Evolutionary conservation across 2,797 vertebrate species (phyloP).

Genomic region (Orestias chungarensis): DNA sequence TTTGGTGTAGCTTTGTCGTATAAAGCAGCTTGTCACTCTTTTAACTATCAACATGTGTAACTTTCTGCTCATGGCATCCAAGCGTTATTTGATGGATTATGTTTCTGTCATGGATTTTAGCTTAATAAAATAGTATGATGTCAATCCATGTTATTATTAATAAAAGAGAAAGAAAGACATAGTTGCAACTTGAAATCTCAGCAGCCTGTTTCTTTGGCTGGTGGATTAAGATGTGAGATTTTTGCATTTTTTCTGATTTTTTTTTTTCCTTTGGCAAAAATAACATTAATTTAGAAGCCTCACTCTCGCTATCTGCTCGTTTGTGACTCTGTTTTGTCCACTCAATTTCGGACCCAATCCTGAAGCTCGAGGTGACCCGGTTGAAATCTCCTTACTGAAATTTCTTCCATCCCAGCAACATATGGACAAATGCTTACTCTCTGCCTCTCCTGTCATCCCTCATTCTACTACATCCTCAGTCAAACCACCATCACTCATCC

Average conservation of each 20-base stretch:
- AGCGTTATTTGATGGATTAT: slow-evolving; percentile 31
- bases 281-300: slow-evolving; percentile 30
- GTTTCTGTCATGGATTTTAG: slow-evolving; percentile 19
- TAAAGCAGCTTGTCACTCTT: slow-evolving; percentile 32
- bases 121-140: slow-evolving; percentile 1
- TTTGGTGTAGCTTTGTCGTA: slow-evolving; percentile 25
- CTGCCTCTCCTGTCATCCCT: slow-evolving; percentile 68
- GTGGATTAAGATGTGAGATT: slow-evolving; percentile 55
- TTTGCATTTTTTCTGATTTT: slow-evolving; percentile 51
- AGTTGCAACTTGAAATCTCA: slow-evolving; percentile 26
- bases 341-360: slow-evolving; percentile 65
- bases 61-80: neutral
- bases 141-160: slow-evolving; percentile 3
- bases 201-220: slow-evolving; percentile 30
- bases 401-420: slow-evolving; percentile 69
- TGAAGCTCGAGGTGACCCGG: slow-evolving; percentile 49
- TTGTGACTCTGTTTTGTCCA: slow-evolving; percentile 29
- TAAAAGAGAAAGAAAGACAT: slow-evolving; percentile 4
- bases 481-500: slow-evolving; percentile 66
- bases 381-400: slow-evolving; percentile 71
- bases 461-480: slow-evolving; percentile 68
- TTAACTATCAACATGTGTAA: slow-evolving; percentile 31
- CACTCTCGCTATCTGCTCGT: slow-evolving; percentile 29
- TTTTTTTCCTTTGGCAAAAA: slow-evolving; percentile 30
- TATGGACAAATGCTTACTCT: slow-evolving; percentile 68